Evolutionary conservation across 92 coral and sea anemone species (phyloP), one percentile per base, ranked within the genome.

Genomic region (Heliopora coerulea): DNA sequence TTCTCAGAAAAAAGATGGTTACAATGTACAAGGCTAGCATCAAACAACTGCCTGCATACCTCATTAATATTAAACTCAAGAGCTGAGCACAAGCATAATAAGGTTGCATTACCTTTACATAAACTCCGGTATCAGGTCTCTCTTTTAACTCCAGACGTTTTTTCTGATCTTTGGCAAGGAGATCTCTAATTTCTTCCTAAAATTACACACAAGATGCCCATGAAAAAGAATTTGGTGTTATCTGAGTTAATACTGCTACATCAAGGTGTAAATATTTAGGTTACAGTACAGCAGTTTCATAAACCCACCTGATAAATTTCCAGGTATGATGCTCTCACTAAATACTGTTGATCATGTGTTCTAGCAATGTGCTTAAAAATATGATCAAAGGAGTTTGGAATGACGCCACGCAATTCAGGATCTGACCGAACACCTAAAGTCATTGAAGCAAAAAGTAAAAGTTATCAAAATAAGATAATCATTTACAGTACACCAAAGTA

Each of bases 331-430:
- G 99, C 95, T 62, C 99, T 74, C 48, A 95, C 96, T 49, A 95
- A 65, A 65, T 88, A 90, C 59, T 95, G 96, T 72, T 95, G 91
- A 40, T 95, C 87, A 12, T 89, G 87, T 54, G 99, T 90, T 56
- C 99, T 83, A 18, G 99, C 99, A 69, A 95, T 95, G 81, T 95
- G 99, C 19, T 91, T 95, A 65, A 90, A 95, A 80, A 95, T 88
- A 67, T 95, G 99, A 46, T 95, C 99, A 83, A 95, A 95, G 2
- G 99, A 95, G 76, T 95, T 95, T 18, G 99, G 99, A 29, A 95
- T 90, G 21, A 95, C 99, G 26, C 97, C 97, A 56, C 96, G 86
- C 44, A 90, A 74, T 0, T 79, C 87, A 5, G 81, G 88, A 75
- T 95, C 95, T 62, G 99, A 68, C 54, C 86, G 75, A 11, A 95